Percentiles rank a stretch among this genome's conserved stretches.
These are phyloP conservation scores for Macrochelys suwanniensis DNA, from an alignment of 2,797 vertebrate species.

Conservation along the genomic window DNA sequence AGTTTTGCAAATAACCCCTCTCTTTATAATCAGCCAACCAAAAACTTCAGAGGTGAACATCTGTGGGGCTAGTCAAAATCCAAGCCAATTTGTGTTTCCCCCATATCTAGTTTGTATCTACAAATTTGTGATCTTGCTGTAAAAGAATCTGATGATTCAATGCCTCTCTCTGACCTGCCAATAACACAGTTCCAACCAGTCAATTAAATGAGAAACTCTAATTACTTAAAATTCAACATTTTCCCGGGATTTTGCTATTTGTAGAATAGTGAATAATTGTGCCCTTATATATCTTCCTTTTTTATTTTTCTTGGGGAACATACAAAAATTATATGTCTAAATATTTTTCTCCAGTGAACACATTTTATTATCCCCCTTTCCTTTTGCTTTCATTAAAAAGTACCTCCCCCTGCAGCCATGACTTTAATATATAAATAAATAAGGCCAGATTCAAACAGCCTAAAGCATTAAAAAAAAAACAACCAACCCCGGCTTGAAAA, in stretches of 20 bases:
- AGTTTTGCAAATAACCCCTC: not conserved
- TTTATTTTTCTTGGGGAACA: slow-evolving; percentile 68
- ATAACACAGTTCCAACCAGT: slow-evolving; percentile 48
- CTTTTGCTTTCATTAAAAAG: slow-evolving; percentile 73
- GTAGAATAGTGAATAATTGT: slow-evolving; percentile 54
- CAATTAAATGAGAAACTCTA: slow-evolving; percentile 68
- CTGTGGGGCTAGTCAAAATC: not conserved
- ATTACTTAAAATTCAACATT: slow-evolving; percentile 62
- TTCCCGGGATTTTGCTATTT: slow-evolving; percentile 55
- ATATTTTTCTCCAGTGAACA: slow-evolving; percentile 63
- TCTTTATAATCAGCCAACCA: not conserved
- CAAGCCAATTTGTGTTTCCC: not conserved
- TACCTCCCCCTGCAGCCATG: slow-evolving; percentile 38
- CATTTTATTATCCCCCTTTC: slow-evolving; percentile 70
- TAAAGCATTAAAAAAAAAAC: slow-evolving; percentile 58
- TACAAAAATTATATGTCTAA: slow-evolving; percentile 64
- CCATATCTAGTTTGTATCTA: slow-evolving; percentile 18
- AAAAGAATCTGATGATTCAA: slow-evolving; percentile 49
- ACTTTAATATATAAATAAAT: slow-evolving; percentile 75
- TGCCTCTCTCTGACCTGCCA: slow-evolving; percentile 60
- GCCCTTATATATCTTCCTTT: slow-evolving; percentile 6
- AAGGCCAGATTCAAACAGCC: slow-evolving; percentile 65
- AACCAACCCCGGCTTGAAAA: slow-evolving; percentile 56
- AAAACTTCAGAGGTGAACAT: not conserved
- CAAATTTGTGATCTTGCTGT: slow-evolving; percentile 47